Evolutionary conservation across 2,113 vertebrate species (phyloP), one percentile per base, ranked within the genome.

Genomic region (Cyprinus carpio): DNA sequence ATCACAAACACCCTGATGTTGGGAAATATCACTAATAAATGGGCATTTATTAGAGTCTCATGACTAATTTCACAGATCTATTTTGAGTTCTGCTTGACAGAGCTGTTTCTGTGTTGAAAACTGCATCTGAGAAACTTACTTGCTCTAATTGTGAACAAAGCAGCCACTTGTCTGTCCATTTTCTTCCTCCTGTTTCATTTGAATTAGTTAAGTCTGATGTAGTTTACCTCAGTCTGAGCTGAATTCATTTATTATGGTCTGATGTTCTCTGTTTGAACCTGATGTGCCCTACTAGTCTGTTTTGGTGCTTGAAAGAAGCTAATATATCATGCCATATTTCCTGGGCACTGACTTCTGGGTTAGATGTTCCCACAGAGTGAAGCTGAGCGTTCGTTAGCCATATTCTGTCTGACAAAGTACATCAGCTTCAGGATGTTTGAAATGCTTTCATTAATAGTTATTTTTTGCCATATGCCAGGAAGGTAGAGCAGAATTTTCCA

Each of bases 81-180:
- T 76, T 76, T 25, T 10, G 75, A 49, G 58, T 54, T 49, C 5
- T 58, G 12, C 10, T 20, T 64, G 37, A 65, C 34, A 64, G 25
- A 65, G 60, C 60, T 46, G 58, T 65, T 65, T 65, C 10, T 81
- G n/a, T 81, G 40, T n/a, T 43, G 37, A 18, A 65, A 43, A 18
- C 20, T 18, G 20, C 6, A n/a, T 64, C 58, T 64, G 13, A 64
- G 11, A 78, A 78, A 58, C 29, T 34, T 78, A 58, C 29, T 37
- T 78, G 51, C 75, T 78, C 18, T 78, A 4, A 58, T 40, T 78
- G 31, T 29, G 37, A 65, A 65, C 58, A 81, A 81, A 81, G 78
- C 78, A 3, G 60, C 9, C n/a, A 64, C n/a, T 81, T 65, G 78
- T 65, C 34, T 81, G 37, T 65, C 13, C 25, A 10, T 12, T 65